Percentiles rank a stretch among this genome's conserved stretches.
phyloP scores from a whole-genome alignment of 2,888 invertebrate genomes.

The Odontomyia ornata region DNA sequence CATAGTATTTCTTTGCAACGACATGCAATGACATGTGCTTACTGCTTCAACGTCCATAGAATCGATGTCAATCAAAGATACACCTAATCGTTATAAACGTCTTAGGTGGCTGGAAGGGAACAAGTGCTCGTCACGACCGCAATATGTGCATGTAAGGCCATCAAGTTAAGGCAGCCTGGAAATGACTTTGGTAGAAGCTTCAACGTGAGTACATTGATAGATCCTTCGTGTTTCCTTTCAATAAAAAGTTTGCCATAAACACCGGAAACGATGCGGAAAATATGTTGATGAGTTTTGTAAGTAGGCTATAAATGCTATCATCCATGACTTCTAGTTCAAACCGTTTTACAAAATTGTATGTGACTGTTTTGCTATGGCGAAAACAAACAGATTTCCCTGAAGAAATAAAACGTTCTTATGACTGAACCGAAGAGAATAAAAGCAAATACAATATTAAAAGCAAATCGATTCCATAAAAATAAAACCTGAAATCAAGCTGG shows the following conservation, averaged over 20 bases:
- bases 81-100: background rate
- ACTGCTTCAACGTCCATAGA: background rate
- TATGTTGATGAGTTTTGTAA: conserved; percentile 13
- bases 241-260: background rate
- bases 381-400: no score
- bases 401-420: no score
- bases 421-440: no score
- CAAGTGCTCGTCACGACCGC: no score
- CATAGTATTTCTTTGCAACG: no score
- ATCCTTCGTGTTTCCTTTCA: background rate
- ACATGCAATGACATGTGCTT: no score
- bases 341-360: background rate
- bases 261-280: conserved; percentile 9
- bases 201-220: background rate
- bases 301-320: background rate
- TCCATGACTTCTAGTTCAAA: background rate
- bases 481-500: no score
- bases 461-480: no score
- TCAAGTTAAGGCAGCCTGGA: no score
- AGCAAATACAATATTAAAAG: no score
- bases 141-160: no score
- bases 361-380: background rate
- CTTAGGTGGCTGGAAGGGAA: background rate
- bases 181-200: no score
- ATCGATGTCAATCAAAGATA: conserved; percentile 3